Evolutionary conservation across 2,797 vertebrate species (phyloP).

Genomic region (Menidia menidia): DNA sequence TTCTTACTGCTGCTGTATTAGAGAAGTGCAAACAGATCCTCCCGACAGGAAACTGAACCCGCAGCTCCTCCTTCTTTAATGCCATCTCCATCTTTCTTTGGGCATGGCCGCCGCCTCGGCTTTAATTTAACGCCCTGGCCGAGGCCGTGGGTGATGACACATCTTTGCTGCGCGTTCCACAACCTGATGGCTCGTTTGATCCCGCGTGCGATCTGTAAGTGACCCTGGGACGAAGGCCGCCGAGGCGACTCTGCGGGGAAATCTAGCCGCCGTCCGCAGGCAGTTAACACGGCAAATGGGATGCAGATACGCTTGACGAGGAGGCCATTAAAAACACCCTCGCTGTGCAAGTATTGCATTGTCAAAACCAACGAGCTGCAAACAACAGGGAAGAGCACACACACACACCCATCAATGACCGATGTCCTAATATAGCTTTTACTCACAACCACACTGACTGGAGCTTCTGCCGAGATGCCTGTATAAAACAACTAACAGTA

Average conservation of each 20-base stretch:
- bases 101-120: constrained; percentile 7
- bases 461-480: neutral
- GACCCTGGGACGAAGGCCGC: constrained; percentile 10
- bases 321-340: constrained; percentile 56
- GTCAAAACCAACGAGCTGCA: constrained; percentile 32
- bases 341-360: constrained; percentile 38
- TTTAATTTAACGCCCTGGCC: constrained; percentile 30
- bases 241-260: constrained; percentile 1
- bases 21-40: constrained; percentile 9
- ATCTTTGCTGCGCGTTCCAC: constrained; percentile 14
- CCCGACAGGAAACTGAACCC: constrained; percentile 6
- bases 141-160: constrained; percentile 9
- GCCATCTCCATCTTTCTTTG: constrained; percentile 6
- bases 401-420: constrained; percentile 4
- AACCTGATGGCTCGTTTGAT: constrained; percentile 1
- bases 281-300: constrained; percentile 2
- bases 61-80: constrained; percentile 18
- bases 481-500: neutral
- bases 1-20: neutral
- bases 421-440: neutral
- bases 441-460: neutral
- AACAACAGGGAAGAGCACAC: constrained; percentile 8
- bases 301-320: constrained; percentile 38
- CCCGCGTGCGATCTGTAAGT: neutral
- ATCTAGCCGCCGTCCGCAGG: constrained; percentile 27